phyloP scores from a whole-genome alignment of 2,113 vertebrate genomes.

The Labrus mixtus region DNA sequence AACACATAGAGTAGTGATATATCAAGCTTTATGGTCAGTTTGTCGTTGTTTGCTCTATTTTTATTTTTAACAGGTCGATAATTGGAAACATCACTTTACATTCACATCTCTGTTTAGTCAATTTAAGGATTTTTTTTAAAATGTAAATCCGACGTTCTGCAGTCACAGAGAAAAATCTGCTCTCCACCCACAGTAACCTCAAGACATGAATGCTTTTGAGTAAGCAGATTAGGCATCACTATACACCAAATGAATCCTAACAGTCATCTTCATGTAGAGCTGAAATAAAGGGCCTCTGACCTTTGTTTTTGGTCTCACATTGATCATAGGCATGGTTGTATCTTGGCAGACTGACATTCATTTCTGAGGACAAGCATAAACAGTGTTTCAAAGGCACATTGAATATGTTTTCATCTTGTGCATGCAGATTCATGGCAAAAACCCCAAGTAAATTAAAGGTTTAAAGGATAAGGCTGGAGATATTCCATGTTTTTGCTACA shows the following conservation, averaged over 20 bases:
- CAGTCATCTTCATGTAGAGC: neutral
- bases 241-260: neutral
- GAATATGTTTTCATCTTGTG: neutral
- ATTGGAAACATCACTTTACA: too few species aligned
- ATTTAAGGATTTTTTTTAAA: slow-evolving; percentile 3
- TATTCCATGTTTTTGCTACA: neutral
- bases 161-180: neutral
- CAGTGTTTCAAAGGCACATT: neutral
- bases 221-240: neutral
- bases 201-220: neutral
- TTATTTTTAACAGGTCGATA: too few species aligned
- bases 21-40: too few species aligned
- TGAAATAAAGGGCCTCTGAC: neutral
- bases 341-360: neutral
- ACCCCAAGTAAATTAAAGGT: neutral
- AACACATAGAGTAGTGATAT: too few species aligned
- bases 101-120: neutral
- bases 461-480: neutral
- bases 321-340: neutral
- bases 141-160: neutral
- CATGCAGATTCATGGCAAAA: neutral
- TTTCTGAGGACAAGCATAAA: neutral
- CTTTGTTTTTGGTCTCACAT: neutral
- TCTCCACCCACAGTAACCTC: slow-evolving; percentile 2
- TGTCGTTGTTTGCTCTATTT: too few species aligned